These are phyloP conservation scores for Yponomeuta plumbellus DNA, from an alignment of 2,888 invertebrate genomes.

Conservation along the genomic window DNA sequence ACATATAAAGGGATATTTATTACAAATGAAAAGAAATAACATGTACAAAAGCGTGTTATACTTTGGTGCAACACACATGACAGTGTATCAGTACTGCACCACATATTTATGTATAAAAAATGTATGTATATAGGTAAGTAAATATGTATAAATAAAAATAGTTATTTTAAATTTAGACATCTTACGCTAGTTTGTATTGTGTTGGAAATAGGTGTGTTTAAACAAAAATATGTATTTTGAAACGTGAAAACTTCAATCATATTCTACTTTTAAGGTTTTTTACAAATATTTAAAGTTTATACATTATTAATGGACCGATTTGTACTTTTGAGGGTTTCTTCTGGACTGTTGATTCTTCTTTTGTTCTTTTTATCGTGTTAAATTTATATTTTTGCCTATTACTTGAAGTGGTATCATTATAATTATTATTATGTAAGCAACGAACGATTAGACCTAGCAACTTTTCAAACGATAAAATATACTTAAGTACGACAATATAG, in stretches of 20 bases:
- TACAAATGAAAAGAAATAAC: no score
- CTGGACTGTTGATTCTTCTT: constrained; percentile 41
- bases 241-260: not conserved
- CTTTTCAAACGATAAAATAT: constrained; percentile 27
- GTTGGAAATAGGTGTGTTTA: constrained; percentile 6
- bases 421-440: constrained; percentile 35
- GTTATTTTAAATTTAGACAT: constrained; percentile 3
- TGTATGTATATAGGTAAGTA: not conserved
- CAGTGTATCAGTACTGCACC: not conserved
- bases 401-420: constrained; percentile 45
- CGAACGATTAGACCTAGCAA: constrained; percentile 38
- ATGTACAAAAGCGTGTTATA: no score
- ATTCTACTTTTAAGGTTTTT: constrained; percentile 2
- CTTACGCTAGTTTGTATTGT: constrained; percentile 17
- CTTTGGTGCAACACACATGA: no score
- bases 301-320: not conserved
- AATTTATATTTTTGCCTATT: constrained; percentile 19
- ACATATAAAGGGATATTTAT: no score
- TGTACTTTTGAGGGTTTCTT: constrained; percentile 23
- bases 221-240: not conserved
- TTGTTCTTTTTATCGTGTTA: constrained; percentile 31
- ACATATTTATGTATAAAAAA: constrained; percentile 10
- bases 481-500: constrained; percentile 30
- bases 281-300: not conserved
- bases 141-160: not conserved